phyloP scores from a whole-genome alignment of 2,113 vertebrate genomes.

The Lepus europaeus region DNA sequence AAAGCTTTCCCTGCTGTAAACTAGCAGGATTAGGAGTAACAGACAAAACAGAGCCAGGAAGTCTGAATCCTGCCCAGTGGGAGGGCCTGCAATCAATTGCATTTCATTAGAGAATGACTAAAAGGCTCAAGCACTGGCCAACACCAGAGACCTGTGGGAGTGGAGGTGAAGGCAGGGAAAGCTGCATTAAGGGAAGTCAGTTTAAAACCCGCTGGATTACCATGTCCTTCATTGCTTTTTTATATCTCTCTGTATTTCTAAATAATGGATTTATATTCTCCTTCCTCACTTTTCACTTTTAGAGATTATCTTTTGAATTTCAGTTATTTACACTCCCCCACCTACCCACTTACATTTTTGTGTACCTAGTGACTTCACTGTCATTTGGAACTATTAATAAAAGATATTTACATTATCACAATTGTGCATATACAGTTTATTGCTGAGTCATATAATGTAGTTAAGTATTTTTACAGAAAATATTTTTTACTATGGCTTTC shows the following conservation, averaged over 20 bases:
- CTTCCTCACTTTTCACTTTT: not conserved
- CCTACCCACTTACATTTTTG: not conserved
- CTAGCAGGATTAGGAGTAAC: not conserved
- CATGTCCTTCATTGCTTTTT: not conserved
- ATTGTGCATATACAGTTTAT: not conserved
- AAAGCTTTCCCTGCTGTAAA: slow-evolving; percentile 9
- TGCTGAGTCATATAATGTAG: not conserved
- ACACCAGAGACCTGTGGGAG: not conserved
- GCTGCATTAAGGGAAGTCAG: not conserved
- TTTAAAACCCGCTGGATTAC: not conserved
- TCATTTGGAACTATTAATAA: slow-evolving; percentile 50
- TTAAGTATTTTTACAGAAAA: slow-evolving; percentile 8
- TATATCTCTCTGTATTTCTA: not conserved
- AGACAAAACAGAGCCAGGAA: slow-evolving; percentile 46
- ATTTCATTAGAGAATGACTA: slow-evolving; percentile 60
- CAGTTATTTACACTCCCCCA: not conserved
- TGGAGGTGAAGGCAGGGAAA: slow-evolving; percentile 9
- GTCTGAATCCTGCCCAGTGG: not conserved
- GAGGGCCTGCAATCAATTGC: not conserved
- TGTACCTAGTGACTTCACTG: not conserved
- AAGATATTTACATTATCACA: slow-evolving; percentile 30
- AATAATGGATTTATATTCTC: not conserved
- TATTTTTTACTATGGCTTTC: slow-evolving; percentile 22
- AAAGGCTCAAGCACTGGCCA: slow-evolving; percentile 32
- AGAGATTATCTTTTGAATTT: not conserved